These are phyloP conservation scores for Miniopterus natalensis DNA, from an alignment of 2,113 vertebrate species.

Conservation along the genomic window DNA sequence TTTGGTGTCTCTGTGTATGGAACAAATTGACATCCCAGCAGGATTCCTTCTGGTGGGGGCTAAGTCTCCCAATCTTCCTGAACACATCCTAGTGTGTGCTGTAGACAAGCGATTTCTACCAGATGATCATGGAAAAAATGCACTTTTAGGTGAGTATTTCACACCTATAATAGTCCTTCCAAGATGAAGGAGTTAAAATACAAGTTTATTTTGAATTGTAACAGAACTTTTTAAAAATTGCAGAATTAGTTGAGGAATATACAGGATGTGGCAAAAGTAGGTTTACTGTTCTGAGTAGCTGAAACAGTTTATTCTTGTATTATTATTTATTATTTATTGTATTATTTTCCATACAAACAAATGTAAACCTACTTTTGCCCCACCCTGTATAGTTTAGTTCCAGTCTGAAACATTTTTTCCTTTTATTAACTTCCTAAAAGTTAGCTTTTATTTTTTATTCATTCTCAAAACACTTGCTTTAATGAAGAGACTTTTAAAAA, in stretches of 20 bases:
- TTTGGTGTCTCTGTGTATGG: conserved; percentile 95
- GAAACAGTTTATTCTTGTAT: background rate
- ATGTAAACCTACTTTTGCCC: background rate
- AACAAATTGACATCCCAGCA: conserved; percentile 94
- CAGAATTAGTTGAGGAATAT: conserved; percentile 38
- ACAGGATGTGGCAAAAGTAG: background rate
- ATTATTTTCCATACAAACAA: background rate
- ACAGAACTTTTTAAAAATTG: conserved; percentile 42
- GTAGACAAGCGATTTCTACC: conserved; percentile 98
- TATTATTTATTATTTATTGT: background rate
- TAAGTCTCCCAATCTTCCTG: conserved; percentile 96
- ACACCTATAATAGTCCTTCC: background rate
- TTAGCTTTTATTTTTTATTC: conserved; percentile 34
- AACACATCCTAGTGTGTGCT: conserved; percentile 98
- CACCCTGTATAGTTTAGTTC: conserved; percentile 18
- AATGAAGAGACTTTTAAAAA: background rate
- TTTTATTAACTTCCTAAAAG: conserved; percentile 58
- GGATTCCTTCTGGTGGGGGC: conserved; percentile 98
- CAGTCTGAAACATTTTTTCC: conserved; percentile 33
- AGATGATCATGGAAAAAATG: conserved; percentile 99
- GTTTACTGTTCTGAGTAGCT: background rate
- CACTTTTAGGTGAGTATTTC: conserved; percentile 97
- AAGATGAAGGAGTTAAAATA: conserved; percentile 31
- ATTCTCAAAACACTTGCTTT: conserved; percentile 13
- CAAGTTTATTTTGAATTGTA: conserved; percentile 62